Base-by-base conservation (phyloP, 2,113 vertebrate genomes). In the Sminthopsis crassicaudata region DNA sequence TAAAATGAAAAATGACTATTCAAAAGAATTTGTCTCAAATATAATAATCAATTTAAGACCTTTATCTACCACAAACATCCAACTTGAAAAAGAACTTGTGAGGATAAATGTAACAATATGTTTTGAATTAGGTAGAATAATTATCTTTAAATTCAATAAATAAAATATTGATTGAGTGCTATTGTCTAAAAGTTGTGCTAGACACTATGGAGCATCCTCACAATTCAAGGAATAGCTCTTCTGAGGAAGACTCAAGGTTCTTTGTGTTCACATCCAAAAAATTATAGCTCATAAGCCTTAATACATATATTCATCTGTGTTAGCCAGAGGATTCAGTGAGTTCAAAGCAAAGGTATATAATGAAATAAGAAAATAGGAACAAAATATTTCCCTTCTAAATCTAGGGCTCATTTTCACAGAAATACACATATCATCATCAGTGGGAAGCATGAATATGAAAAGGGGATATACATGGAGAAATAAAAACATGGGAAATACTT, bases 21-120 rank as follows among this genome's bases (percentile, higher is more conserved):
- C 3, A 88, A 46, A 96, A 94, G 2, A 96, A 60, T 88, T 53
- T 90, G 50, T 10, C 10, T 84, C 90, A 92, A 54, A 24, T 91
- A 93, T 76, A 93, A 91, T 90, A 9, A 94, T 26, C 8, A 90
- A 50, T 53, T 95, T 57, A 76, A 92, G 93, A 67, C 89, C 19
- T 90, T n/a, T n/a, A 46, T 50, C 30, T 53, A 46, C 48, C 53
- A 36, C 7, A 89, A 67, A 16, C 92, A 46, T 92, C 0, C 90
- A 93, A 54, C 60, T 60, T 94, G 46, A 94, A 91, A 92, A 8
- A 0, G 23, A 91, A 36, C 93, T 11, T 93, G 2, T 91, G n/a
- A 95, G 46, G 3, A 4, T 30, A 51, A 76, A 92, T 95, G 8
- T 54, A 92, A 95, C 93, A 92, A 46, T 90, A 9, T 24, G 50